A percentile compares a stretch with the other conserved stretches of the same genome.
These are phyloP conservation scores for Pseudorhombus dupliciocellatus DNA, from an alignment of 2,113 vertebrate genomes.

Conservation along the genomic window DNA sequence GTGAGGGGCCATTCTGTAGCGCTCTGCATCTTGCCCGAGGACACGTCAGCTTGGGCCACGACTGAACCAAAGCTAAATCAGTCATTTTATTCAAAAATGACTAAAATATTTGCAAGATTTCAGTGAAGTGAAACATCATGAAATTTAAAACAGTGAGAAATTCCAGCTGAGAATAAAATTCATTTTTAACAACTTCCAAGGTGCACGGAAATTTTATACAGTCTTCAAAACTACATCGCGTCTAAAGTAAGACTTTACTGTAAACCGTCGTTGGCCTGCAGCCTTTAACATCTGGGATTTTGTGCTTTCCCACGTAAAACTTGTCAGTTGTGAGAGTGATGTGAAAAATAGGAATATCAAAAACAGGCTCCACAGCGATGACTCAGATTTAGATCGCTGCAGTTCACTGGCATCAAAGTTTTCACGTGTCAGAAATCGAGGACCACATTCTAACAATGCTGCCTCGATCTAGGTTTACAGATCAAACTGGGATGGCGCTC, in stretches of 20 bases:
- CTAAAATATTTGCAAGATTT: background rate
- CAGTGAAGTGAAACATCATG: background rate
- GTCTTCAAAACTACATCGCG: background rate
- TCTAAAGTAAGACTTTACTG: background rate
- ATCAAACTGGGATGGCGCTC: background rate
- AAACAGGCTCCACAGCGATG: background rate
- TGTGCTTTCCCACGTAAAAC: background rate
- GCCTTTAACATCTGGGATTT: background rate
- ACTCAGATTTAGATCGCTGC: background rate
- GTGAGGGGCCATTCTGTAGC: too few relatives aligned
- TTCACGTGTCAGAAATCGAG: background rate
- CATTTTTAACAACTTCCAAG: background rate
- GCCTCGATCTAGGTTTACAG: background rate
- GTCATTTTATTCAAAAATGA: conserved; percentile 8
- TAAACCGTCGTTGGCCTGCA: background rate
- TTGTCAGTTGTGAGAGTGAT: background rate
- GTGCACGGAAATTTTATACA: background rate
- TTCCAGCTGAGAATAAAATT: background rate
- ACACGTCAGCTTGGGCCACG: too few relatives aligned
- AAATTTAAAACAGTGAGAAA: background rate
- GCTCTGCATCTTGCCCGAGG: too few relatives aligned
- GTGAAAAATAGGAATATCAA: background rate
- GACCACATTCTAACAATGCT: background rate
- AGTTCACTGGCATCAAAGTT: background rate
- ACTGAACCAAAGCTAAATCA: background rate